Percentiles rank a stretch among this genome's conserved stretches.
phyloP scores from a whole-genome alignment of 2,888 invertebrate genomes.

The Ethmia dodecea region DNA sequence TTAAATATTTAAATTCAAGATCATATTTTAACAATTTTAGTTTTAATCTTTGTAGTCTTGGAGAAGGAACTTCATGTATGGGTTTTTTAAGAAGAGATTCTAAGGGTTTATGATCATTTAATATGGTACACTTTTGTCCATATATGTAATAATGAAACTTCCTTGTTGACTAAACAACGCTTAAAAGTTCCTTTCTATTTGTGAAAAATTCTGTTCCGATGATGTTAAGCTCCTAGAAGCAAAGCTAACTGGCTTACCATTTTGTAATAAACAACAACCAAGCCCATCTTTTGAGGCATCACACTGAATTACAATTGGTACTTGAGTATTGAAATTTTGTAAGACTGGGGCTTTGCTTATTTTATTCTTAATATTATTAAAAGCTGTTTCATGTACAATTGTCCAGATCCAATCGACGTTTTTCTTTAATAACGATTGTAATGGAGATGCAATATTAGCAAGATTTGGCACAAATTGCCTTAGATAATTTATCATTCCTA shows the following conservation, averaged over 20 bases:
- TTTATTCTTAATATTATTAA: constrained; percentile 12
- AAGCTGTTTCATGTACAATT: constrained; percentile 1
- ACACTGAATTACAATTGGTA: constrained; percentile 10
- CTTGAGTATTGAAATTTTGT: constrained; percentile 12
- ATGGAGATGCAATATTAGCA: constrained; percentile 9
- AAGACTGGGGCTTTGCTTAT: constrained; percentile 5
- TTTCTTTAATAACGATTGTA: constrained; percentile 13
- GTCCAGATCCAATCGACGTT: constrained; percentile 10
- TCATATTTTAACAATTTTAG: constrained; percentile 29
- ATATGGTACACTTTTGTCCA: constrained; percentile 20
- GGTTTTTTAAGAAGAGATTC: constrained; percentile 26
- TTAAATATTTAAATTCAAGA: constrained; percentile 21
- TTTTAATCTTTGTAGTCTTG: constrained; percentile 28
- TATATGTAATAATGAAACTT: constrained; percentile 34
- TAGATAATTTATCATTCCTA: constrained; percentile 20
- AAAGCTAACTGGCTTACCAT: constrained; percentile 16
- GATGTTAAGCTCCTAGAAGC: constrained; percentile 13
- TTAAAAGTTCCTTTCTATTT: constrained; percentile 43
- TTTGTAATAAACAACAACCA: constrained; percentile 16
- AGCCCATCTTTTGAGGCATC: constrained; percentile 15
- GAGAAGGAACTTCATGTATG: constrained; percentile 26
- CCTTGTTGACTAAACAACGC: constrained; percentile 30
- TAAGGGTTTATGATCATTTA: constrained; percentile 37
- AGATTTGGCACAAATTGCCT: constrained; percentile 17
- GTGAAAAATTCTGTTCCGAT: constrained; percentile 19